Conservation (phyloP, 1,140 invertebrate genomes). For the Meloidogyne exigua region DNA sequence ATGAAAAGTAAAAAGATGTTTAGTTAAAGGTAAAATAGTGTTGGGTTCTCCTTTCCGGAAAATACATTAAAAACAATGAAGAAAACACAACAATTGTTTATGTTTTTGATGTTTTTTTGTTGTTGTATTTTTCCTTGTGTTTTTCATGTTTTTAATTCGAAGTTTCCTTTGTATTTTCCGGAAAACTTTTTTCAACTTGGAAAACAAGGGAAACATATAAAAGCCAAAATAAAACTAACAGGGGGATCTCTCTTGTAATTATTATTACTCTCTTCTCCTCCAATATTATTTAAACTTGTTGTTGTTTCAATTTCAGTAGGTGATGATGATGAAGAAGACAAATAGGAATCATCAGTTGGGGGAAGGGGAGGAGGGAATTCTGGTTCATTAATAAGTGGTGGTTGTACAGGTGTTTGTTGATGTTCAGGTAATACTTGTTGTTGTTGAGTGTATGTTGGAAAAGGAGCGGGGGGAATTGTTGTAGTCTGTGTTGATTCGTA, state of each 20-base stretch:
- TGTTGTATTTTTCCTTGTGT: no score
- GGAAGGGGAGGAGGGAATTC: background rate
- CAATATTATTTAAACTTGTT: constrained; percentile 7
- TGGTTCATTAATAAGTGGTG: background rate
- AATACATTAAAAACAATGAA: background rate
- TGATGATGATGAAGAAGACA: background rate
- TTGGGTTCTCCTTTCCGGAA: constrained; percentile 1
- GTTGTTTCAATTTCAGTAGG: background rate
- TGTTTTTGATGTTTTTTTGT: no score
- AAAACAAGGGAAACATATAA: background rate
- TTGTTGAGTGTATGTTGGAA: background rate
- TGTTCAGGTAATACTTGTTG: background rate
- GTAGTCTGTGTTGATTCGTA: background rate
- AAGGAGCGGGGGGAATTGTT: background rate
- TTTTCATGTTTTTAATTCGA: no score
- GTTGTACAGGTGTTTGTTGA: background rate
- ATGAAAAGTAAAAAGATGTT: constrained; percentile 10
- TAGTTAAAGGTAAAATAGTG: no score
- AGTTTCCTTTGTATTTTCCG: no score
- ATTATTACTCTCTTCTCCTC: background rate
- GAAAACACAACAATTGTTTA: no score
- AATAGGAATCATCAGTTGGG: background rate
- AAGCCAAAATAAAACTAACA: background rate
- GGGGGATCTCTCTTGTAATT: background rate
- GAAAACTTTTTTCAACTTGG: no score